Evolutionary conservation across 2,797 vertebrate genomes (phyloP), one percentile per base, ranked within the genome.

Genomic region (Crenichthys baileyi): DNA sequence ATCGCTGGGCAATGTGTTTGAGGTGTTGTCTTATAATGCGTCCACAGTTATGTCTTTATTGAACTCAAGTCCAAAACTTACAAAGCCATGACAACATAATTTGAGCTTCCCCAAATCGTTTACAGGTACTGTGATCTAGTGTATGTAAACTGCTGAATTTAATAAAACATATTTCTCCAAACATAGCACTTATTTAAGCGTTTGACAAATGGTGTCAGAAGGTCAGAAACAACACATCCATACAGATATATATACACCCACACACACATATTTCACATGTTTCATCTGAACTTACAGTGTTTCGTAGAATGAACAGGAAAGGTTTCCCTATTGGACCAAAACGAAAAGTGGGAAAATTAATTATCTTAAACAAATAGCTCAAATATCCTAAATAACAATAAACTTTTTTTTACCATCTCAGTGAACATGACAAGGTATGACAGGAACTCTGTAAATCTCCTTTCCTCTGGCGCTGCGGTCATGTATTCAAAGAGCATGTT

Each of bases 231-330:
- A 13, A 9, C 2, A 6, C 2, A 7, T 8, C 8, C 8, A 13
- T 48, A 8, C 8, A n/a, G n/a, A n/a, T n/a, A 9, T 48, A 48
- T 7, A 48, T 2, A 2, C 46, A 48, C 8, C 1, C 46, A 48
- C 46, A 8, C 12, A 8, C 8, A 13, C 12, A 9, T 48, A 9
- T 4, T 1, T 50, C 11, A 8, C 58, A 12, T 29, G 13, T 61
- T 61, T 39, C 6, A 39, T 39, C 29, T 18, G 50, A 72, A 93
- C 95, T 94, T 78, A 96, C 95, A 96, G 87, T 46, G 39, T 78
- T 86, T 53, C 92, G 88, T 90, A 94, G 4, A 88, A 80, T 1
- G 87, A 82, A 63, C 95, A 96, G 58, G 93, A 88, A 15, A 95
- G 61, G 50, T 87, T 91, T 51, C 44, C 91, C 93, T 94, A 9